Percentiles rank a stretch among this genome's conserved stretches.
Evolutionary conservation across 1,140 invertebrate species (phyloP).

Genomic region (Bombyx mandarina): DNA sequence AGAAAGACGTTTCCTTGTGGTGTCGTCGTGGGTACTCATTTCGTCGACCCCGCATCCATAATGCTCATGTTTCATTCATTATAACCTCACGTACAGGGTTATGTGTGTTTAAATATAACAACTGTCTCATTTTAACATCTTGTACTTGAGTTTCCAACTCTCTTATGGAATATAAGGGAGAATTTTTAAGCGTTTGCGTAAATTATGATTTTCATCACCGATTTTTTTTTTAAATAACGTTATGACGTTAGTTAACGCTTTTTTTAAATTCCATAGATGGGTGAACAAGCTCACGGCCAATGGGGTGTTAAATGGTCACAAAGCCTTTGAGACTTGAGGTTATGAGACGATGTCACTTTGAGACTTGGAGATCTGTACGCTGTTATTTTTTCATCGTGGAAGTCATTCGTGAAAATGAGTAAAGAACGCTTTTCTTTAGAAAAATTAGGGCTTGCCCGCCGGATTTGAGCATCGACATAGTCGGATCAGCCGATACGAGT

Average conservation of each 20-base stretch:
- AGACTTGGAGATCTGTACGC: too few species aligned
- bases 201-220: background rate
- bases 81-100: slow-evolving; percentile 13
- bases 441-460: too few species aligned
- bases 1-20: too few species aligned
- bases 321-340: too few species aligned
- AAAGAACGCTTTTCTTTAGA: too few species aligned
- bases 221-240: background rate
- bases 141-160: slow-evolving; percentile 2
- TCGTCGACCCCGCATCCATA: slow-evolving; percentile 17
- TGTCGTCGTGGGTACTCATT: slow-evolving; percentile 14
- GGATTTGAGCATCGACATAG: too few species aligned
- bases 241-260: background rate
- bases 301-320: too few species aligned
- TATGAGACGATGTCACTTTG: too few species aligned
- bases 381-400: too few species aligned
- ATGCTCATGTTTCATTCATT: slow-evolving; percentile 30
- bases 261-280: background rate
- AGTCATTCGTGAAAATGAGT: too few species aligned
- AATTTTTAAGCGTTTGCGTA: background rate
- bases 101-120: slow-evolving; percentile 16
- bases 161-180: background rate
- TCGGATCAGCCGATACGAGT: too few species aligned
- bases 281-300: too few species aligned
- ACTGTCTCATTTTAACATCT: slow-evolving; percentile 9